phyloP scores from a whole-genome alignment of 2,888 invertebrate species.

The Euphydryas editha region DNA sequence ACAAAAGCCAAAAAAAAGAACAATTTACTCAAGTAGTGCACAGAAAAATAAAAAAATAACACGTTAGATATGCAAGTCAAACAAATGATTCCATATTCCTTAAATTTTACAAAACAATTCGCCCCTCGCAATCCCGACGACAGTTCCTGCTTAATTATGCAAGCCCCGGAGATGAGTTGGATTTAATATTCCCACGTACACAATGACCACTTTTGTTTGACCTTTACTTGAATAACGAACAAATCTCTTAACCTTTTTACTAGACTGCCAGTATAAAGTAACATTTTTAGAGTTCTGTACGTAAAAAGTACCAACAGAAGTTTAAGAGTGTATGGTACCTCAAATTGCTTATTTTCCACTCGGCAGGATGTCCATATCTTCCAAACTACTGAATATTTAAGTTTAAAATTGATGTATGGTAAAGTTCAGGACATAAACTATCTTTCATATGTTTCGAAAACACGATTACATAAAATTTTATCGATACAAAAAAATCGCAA shows the following conservation, averaged over 20 bases:
- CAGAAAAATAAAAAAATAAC: neutral
- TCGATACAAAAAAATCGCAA: no score
- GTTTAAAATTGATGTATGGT: no score
- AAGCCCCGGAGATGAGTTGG: constrained; percentile 23
- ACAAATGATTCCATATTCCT: constrained; percentile 23
- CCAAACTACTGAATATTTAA: no score
- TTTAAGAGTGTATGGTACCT: no score
- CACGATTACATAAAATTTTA: no score
- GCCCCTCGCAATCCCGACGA: constrained; percentile 4
- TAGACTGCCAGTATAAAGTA: no score
- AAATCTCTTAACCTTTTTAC: neutral
- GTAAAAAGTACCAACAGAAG: neutral
- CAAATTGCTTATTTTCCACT: no score
- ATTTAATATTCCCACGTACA: constrained; percentile 10
- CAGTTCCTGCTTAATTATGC: constrained; percentile 31
- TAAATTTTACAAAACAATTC: constrained; percentile 27
- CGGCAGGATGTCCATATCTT: no score
- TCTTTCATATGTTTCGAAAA: no score
- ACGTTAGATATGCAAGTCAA: neutral
- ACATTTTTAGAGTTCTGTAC: no score
- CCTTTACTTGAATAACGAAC: neutral
- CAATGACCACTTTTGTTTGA: constrained; percentile 4
- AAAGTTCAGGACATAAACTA: no score
- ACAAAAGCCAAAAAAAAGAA: neutral
- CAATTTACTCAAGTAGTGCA: neutral